These are phyloP conservation scores for Zelostemma sp. DNA, from an alignment of 1,140 invertebrate species.

Conservation along the genomic window DNA sequence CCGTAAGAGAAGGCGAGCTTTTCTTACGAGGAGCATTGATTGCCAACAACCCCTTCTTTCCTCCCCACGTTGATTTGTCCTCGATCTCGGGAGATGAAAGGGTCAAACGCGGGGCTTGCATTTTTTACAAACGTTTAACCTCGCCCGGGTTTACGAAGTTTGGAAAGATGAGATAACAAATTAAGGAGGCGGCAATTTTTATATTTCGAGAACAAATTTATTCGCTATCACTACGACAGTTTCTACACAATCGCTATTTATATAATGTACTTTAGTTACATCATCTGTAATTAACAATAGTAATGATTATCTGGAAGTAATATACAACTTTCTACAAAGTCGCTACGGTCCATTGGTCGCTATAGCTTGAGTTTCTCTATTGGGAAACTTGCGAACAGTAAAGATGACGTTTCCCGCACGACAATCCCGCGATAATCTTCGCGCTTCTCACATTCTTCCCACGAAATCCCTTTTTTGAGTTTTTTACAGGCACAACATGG, in stretches of 20 bases:
- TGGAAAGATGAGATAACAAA: too few species aligned
- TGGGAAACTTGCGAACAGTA: slow-evolving; percentile 39
- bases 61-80: slow-evolving; percentile 34
- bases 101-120: slow-evolving; percentile 20
- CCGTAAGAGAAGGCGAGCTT: slow-evolving; percentile 63
- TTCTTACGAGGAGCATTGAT: slow-evolving; percentile 70
- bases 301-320: slow-evolving; percentile 57
- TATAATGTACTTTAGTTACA: slow-evolving; percentile 57
- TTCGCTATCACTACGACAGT: slow-evolving; percentile 65
- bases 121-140: slow-evolving; percentile 41
- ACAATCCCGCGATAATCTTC: too few species aligned
- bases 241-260: slow-evolving; percentile 61
- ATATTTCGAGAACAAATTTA: slow-evolving; percentile 69
- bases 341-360: slow-evolving; percentile 56
- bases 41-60: slow-evolving; percentile 64
- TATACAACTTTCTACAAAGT: slow-evolving; percentile 60
- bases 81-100: slow-evolving; percentile 20
- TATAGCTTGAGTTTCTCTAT: slow-evolving; percentile 44
- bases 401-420: slow-evolving; percentile 40
- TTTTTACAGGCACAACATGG: slow-evolving; percentile 54
- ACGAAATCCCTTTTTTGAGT: slow-evolving; percentile 34
- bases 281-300: slow-evolving; percentile 56
- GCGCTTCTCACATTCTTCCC: neutral
- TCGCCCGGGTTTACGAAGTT: too few species aligned
- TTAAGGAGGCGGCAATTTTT: too few species aligned